These are phyloP conservation scores for Phortica okadai DNA, from an alignment of 2,888 invertebrate species.

Conservation along the genomic window DNA sequence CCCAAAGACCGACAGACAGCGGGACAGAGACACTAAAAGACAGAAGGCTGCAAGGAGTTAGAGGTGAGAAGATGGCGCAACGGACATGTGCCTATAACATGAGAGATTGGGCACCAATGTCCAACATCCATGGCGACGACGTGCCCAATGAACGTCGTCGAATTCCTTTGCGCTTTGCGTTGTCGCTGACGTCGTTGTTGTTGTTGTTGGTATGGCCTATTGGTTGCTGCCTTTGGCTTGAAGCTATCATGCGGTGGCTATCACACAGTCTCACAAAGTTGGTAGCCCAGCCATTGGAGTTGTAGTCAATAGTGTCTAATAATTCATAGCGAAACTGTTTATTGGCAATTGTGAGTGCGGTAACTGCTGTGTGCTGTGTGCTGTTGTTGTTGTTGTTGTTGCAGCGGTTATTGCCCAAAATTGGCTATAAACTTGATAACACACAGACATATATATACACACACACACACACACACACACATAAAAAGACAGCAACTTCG, in stretches of 20 bases:
- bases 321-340: slow-evolving; percentile 65
- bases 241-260: slow-evolving; percentile 28
- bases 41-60: slow-evolving; percentile 16
- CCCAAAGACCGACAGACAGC: slow-evolving; percentile 29
- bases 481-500: not conserved
- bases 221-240: slow-evolving; percentile 28
- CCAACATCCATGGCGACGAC: not conserved
- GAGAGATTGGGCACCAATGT: not conserved
- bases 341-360: slow-evolving; percentile 42
- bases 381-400: slow-evolving; percentile 35
- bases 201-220: not conserved
- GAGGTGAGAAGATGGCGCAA: slow-evolving; percentile 55
- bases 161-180: not conserved
- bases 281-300: slow-evolving; percentile 52
- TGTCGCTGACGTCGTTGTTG: not conserved
- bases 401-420: slow-evolving; percentile 53
- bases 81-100: slow-evolving; percentile 54
- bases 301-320: slow-evolving; percentile 57
- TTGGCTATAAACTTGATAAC: slow-evolving; percentile 57
- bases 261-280: slow-evolving; percentile 58
- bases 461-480: not conserved
- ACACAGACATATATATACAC: slow-evolving; percentile 4
- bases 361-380: slow-evolving; percentile 9
- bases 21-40: not conserved
- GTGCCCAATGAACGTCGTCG: not conserved